Evolutionary conservation across 2,113 vertebrate species (phyloP), one percentile per base, ranked within the genome.

Genomic region (Sinocyclocheilus anophthalmus): DNA sequence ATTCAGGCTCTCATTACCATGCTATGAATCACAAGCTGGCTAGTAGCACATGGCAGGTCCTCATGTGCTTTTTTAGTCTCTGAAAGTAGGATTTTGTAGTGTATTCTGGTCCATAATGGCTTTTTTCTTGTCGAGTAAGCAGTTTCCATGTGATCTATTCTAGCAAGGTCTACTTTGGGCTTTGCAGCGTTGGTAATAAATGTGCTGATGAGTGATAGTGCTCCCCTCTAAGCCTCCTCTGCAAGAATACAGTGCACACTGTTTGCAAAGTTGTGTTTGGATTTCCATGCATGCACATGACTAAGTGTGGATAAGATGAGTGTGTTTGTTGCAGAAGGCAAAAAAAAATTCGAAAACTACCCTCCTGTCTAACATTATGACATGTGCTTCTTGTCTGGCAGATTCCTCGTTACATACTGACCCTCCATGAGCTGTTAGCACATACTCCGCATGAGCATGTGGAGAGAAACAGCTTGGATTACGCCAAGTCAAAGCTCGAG

Each of bases 381-480:
- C 76, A 22, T 86, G 42, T 76, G 18, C 78, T 87, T 89, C 84
- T 88, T 87, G 69, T 83, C 63, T 22, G n/a, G 1, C 91, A 99
- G 98, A 99, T 99, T 91, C 98, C 98, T 88, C 94, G 98, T 83
- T 99, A 99, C 94, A 99, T 99, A 92, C 94, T 99, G 81, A 99
- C 97, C 0, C 95, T 99, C 63, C 98, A 99, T 0, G 98, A 99
- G 92, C 96, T 99, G 63, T 92, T 99, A 93, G 98, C 98, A 0
- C 98, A 99, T 95, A 99, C 98, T 0, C 98, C 98, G 0, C 97
- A 99, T 0, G 98, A 99, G 89, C 98, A 99, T 0, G 95, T 99
- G 84, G 98, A 99, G 89, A 96, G 98, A 84, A 98, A 96, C 94
- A 99, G 98, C 91, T 93, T 99, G 93, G 97, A 99, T 81, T 99